Base-by-base conservation (phyloP, 2,797 vertebrate species). In the Sylvia borin region DNA sequence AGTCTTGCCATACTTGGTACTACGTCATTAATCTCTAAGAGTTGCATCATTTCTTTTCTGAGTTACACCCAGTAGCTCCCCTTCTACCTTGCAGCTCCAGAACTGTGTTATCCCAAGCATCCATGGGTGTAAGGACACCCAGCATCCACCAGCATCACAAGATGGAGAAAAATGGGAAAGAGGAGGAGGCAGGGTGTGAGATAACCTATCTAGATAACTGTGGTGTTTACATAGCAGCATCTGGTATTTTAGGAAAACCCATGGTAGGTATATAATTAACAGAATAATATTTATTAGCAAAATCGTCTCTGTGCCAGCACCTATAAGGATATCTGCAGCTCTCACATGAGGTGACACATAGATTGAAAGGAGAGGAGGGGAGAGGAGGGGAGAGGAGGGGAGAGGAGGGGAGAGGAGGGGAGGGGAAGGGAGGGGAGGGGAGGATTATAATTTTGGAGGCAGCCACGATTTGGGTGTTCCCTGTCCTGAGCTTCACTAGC, bases 71-170 rank as follows among this genome's bases (percentile, higher is more conserved):
- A 54, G 53, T 31, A 62, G 54, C 51, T 91, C 62, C 31, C 8
- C 12, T 73, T 82, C 58, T 7, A 20, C 27, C 8, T 24, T 0
- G 0, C 3, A 5, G 40, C 68, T 83, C 72, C 26, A 13, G 62
- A 72, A 40, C 45, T 21, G 25, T 36, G 15, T 4, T 26, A 34
- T 47, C 66, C 66, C 0, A 6, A 42, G 66, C 43, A 47, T 31
- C 42, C 11, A 1, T 1, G 2, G 42, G 48, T 0, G 0, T 6
- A 4, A 60, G 50, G 62, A 68, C 1, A 11, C 58, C 2, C 32
- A 48, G 50, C 17, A 53, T 38, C 82, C 0, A 0, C 2, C 4
- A 2, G 25, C 38, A 40, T 51, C 80, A 16, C 31, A 14, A 16
- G 47, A 42, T 13, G 1, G 5, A 47, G 50, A 24, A 0, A 8